These are phyloP conservation scores for Spodoptera exigua DNA, from an alignment of 2,888 invertebrate species.

Conservation along the genomic window DNA sequence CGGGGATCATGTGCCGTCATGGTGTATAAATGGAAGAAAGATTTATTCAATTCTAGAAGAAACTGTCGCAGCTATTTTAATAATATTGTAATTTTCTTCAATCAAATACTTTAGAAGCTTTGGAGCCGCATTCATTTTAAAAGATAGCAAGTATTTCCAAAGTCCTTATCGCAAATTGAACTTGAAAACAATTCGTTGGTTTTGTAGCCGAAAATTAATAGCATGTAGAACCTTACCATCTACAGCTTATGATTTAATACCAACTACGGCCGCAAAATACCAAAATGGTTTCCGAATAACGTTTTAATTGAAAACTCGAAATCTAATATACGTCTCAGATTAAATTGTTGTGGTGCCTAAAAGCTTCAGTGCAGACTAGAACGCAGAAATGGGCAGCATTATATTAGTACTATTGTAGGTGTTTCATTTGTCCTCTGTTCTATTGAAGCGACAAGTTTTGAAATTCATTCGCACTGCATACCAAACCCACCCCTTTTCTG, in stretches of 20 bases:
- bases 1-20: slow-evolving; percentile 36
- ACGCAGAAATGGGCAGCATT: slow-evolving; percentile 2
- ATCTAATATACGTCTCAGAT: slow-evolving; percentile 39
- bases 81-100: too few species aligned
- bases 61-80: too few species aligned
- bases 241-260: slow-evolving; percentile 55
- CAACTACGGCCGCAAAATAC: slow-evolving; percentile 50
- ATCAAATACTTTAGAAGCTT: background rate
- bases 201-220: slow-evolving; percentile 47
- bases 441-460: too few species aligned
- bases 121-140: background rate
- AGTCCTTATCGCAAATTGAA: slow-evolving; percentile 8
- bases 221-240: slow-evolving; percentile 38
- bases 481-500: too few species aligned
- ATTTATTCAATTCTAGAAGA: slow-evolving; percentile 29
- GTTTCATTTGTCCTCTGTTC: slow-evolving; percentile 1
- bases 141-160: slow-evolving; percentile 4
- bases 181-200: slow-evolving; percentile 20
- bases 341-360: slow-evolving; percentile 45
- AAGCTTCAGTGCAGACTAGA: slow-evolving; percentile 3
- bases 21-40: slow-evolving; percentile 35
- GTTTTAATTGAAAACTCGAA: slow-evolving; percentile 56
- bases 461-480: too few species aligned
- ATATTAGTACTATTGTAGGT: slow-evolving; percentile 1
- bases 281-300: slow-evolving; percentile 47